Evolutionary conservation across 2,797 vertebrate species (phyloP).

Genomic region (Chelmon rostratus): DNA sequence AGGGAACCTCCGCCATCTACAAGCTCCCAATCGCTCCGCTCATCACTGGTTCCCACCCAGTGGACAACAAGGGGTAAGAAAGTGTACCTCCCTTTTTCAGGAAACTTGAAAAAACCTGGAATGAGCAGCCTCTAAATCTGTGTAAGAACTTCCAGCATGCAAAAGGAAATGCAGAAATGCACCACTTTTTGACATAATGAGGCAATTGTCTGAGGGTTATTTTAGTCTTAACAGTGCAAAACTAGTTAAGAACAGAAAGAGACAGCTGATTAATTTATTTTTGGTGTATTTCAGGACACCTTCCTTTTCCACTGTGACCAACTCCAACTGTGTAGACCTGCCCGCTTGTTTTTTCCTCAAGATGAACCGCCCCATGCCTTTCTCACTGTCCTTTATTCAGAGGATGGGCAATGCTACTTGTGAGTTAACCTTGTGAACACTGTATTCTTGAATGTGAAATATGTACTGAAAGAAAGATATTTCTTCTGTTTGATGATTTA

Average conservation of each 20-base stretch:
- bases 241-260: neutral
- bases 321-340: constrained; percentile 98
- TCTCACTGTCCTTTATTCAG: constrained; percentile 94
- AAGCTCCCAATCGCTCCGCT: constrained; percentile 97
- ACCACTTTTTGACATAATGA: neutral
- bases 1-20: constrained; percentile 92
- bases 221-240: neutral
- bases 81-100: neutral
- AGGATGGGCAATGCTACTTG: constrained; percentile 93
- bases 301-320: constrained; percentile 95
- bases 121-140: neutral
- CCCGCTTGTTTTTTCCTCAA: constrained; percentile 98
- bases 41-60: constrained; percentile 97
- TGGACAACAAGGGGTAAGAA: constrained; percentile 96
- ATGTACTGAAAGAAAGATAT: neutral
- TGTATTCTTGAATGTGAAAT: neutral
- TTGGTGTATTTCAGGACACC: constrained; percentile 88
- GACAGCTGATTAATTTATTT: constrained; percentile 18
- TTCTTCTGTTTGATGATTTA: neutral
- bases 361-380: constrained; percentile 95
- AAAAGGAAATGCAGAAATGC: neutral
- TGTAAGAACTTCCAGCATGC: neutral
- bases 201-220: neutral
- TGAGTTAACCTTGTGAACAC: constrained; percentile 65
- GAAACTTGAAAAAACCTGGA: constrained; percentile 1